Base-by-base conservation (phyloP, 2,113 vertebrate genomes). In the Phoxinus phoxinus region DNA sequence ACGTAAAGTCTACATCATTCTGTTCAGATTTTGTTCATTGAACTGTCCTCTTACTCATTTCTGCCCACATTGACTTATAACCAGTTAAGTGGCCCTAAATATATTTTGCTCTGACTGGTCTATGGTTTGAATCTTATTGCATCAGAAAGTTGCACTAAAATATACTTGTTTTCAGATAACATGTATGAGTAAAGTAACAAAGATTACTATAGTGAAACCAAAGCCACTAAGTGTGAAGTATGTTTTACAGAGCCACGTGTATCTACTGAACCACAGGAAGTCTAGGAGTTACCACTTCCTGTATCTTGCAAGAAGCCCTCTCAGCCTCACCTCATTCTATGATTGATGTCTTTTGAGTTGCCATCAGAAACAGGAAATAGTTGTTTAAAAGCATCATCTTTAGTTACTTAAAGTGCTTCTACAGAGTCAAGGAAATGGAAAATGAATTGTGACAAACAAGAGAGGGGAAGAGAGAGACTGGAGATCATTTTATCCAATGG, bases 221-320 rank as follows among this genome's bases (percentile, higher is more conserved):
- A 58, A 69, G 30, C 11, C 27, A 77, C n/a, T n/a, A n/a, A 56
- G 3, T 30, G 35, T 6, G 4, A 84, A 75, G 23, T 58, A 32
- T 83, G 37, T 65, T 75, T 90, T 89, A 56, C 8, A 71, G 13
- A 67, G 77, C 84, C 48, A 72, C 12, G 32, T 79, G 89, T 37
- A 83, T 87, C 78, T 87, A 82, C 17, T 44, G 37, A 83, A 35
- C 80, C 65, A 35, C 88, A 90, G 90, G 91, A 93, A 93, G 88
- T 61, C 19, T 2, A 71, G 90, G 87, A 85, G 90, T 78, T 37
- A 85, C 89, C 90, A 81, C 87, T 87, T 93, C 93, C 92, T 87
- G 89, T 81, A 74, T 17, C 1, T 59, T 79, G 85, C 80, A 88
- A 90, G 84, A 85, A 10, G 6, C 25, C 81, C 80, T 8, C 74